Evolutionary conservation across 2,797 vertebrate species (phyloP), one percentile per base, ranked within the genome.

Genomic region (Phoebastria nigripes): DNA sequence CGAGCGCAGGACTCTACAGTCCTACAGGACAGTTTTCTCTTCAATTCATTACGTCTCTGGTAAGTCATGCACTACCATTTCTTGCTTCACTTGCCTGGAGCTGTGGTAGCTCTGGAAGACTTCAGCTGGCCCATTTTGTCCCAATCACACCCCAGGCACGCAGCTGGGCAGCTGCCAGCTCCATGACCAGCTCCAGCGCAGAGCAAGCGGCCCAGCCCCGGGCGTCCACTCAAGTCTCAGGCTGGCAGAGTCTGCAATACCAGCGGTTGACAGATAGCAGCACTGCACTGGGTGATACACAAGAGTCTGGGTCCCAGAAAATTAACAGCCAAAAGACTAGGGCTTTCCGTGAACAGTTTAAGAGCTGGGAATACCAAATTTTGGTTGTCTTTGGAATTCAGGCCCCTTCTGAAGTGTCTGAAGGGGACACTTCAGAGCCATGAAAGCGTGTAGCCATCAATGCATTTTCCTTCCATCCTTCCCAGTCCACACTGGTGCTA

Each of bases 1-100:
- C 0, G 0, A 66, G 44, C 6, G 1, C 55, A 42, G 29, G 1
- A 35, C 26, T 28, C 76, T 4, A 12, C 26, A 44, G 55, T 26
- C 26, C 73, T 51, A 25, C n/a, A 55, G 69, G 20, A 25, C 44
- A 54, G 29, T 46, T 39, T 55, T 54, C 54, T 55, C n/a, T 61
- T 55, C 51, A 35, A 1, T 58, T 63, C 56, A 28, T 20, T 35
- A 39, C 9, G 4, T 15, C 15, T 44, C 56, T 25, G 37, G 8
- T 12, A 73, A 55, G 9, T 19, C 41, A 46, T 0, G 3, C 28
- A 5, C 41, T n/a, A 10, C 24, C 19, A 8, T 16, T 72, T 52
- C 41, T 41, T 29, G 1, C 37, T 59, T 78, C 39, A 2, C 49
- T 82, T 15, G 46, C 71, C 73, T n/a, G 56, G 41, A 83, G 65